A percentile compares a stretch with the other conserved stretches of the same genome.
phyloP scores from a whole-genome alignment of 2,113 vertebrate species.

The Pachypanchax playfairii region DNA sequence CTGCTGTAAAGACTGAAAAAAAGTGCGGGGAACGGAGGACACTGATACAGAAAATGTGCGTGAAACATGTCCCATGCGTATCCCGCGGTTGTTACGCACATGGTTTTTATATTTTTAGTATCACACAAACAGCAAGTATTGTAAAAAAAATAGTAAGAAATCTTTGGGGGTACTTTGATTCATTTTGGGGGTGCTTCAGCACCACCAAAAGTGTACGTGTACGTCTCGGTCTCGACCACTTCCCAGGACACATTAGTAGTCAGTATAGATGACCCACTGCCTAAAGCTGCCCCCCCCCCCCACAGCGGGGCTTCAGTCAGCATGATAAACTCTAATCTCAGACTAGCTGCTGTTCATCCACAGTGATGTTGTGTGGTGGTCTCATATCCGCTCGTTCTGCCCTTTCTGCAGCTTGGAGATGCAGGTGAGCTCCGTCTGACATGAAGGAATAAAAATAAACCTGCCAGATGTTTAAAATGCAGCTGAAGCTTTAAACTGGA shows the following conservation, averaged over 20 bases:
- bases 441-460: constrained; percentile 61
- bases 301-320: constrained; percentile 21
- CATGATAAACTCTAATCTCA: constrained; percentile 58
- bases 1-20: too few species aligned
- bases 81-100: too few species aligned
- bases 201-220: too few species aligned
- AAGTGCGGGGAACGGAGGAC: too few species aligned
- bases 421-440: constrained; percentile 37
- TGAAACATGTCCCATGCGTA: too few species aligned
- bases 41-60: too few species aligned
- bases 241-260: constrained; percentile 44
- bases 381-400: constrained; percentile 4
- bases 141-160: too few species aligned
- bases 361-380: constrained; percentile 37
- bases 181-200: too few species aligned
- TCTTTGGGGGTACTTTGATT: too few species aligned
- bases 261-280: constrained; percentile 26
- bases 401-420: constrained; percentile 37
- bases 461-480: constrained; percentile 34
- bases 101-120: too few species aligned
- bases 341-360: constrained; percentile 53
- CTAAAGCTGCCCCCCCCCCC: neutral
- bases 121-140: too few species aligned
- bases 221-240: constrained; percentile 42
- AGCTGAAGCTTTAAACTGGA: constrained; percentile 46